Percentiles rank a stretch among this genome's conserved stretches.
phyloP scores from a whole-genome alignment of 1,140 invertebrate species.

The Platyscapa corneri region DNA sequence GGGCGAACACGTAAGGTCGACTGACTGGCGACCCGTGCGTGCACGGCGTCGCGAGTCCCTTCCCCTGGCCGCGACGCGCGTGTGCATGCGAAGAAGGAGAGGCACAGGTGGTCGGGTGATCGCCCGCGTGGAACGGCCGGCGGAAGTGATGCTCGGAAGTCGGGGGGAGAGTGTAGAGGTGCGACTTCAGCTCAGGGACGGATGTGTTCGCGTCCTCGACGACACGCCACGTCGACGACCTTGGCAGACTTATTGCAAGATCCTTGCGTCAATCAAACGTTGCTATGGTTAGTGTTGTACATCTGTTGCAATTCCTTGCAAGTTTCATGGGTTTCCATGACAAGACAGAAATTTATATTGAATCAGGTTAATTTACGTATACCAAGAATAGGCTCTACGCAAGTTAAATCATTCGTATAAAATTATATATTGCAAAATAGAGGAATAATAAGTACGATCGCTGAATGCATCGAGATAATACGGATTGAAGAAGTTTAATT shows the following conservation, averaged over 20 bases:
- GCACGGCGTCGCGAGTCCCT: constrained; percentile 48
- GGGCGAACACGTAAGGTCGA: constrained; percentile 58
- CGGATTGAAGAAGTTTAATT: too few relatives aligned
- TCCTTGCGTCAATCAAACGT: too few relatives aligned
- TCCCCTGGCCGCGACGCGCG: constrained; percentile 1
- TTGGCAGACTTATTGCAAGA: not conserved
- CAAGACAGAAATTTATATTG: too few relatives aligned
- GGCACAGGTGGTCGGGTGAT: constrained; percentile 66
- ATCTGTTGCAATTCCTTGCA: too few relatives aligned
- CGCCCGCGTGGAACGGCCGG: constrained; percentile 64
- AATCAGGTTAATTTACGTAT: too few relatives aligned
- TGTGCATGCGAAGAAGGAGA: constrained; percentile 14
- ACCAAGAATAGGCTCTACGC: not conserved
- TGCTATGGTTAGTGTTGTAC: too few relatives aligned
- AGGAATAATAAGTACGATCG: too few relatives aligned
- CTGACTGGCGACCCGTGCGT: constrained; percentile 44
- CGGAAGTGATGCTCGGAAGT: constrained; percentile 66
- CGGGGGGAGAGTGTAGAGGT: constrained; percentile 31
- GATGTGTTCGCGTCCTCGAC: not conserved
- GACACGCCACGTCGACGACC: not conserved
- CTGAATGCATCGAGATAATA: too few relatives aligned
- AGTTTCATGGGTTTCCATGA: too few relatives aligned
- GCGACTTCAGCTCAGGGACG: not conserved
- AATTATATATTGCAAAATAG: too few relatives aligned
- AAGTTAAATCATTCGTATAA: too few relatives aligned